Conservation (phyloP, 2,113 vertebrate species). For the Parus major region DNA sequence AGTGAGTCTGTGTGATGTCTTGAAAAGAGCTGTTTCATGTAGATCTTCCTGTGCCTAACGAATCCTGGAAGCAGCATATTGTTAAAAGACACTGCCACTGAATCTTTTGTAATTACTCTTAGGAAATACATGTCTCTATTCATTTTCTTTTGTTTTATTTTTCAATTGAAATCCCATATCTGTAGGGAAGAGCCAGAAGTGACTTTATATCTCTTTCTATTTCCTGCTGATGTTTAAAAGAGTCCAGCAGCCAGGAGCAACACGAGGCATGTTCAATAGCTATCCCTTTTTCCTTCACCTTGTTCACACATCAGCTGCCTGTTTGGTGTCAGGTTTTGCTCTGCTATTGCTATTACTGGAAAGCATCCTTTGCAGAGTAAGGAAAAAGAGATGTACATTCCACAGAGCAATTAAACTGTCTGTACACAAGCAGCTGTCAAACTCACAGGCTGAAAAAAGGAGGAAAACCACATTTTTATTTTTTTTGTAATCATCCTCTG, state of each 20-base stretch:
- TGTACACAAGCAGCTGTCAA: not conserved
- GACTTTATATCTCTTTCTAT: not conserved
- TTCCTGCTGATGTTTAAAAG: constrained; percentile 11
- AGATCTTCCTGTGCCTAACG: not conserved
- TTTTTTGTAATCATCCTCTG: not conserved
- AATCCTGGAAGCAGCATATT: not conserved
- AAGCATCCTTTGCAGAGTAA: constrained; percentile 8
- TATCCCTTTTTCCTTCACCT: constrained; percentile 27
- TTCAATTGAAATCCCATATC: not conserved
- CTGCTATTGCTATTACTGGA: constrained; percentile 19
- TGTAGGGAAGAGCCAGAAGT: not conserved
- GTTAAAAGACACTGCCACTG: not conserved
- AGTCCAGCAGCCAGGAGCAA: not conserved
- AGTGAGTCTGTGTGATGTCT: not conserved
- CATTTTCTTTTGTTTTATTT: not conserved
- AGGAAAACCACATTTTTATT: not conserved
- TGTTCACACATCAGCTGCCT: constrained; percentile 14
- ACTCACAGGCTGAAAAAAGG: not conserved
- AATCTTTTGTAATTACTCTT: not conserved
- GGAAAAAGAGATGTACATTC: not conserved
- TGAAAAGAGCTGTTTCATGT: not conserved
- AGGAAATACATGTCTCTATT: not conserved
- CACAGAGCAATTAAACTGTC: constrained; percentile 17
- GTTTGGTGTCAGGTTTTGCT: constrained; percentile 11
- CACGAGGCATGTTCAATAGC: not conserved